Conservation (phyloP, 2,113 vertebrate species). For the Oostethus manadensis region DNA sequence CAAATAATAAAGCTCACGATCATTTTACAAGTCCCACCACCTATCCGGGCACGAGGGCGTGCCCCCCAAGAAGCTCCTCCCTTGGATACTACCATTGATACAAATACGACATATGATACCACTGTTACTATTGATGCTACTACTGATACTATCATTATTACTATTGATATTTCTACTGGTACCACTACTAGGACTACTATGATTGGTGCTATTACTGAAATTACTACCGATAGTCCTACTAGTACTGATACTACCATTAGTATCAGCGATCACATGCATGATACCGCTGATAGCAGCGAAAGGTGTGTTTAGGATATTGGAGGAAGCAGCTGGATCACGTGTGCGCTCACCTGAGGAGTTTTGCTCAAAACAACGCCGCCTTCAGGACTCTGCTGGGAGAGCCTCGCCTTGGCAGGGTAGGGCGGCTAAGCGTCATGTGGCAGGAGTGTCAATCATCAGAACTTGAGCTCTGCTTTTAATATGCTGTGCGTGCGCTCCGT, state of each 20-base stretch:
- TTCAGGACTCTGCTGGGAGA: conserved; percentile 88
- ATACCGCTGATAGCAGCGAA: neutral
- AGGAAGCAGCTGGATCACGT: conserved; percentile 93
- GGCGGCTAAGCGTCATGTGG: neutral
- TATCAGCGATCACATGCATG: neutral
- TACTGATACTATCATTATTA: neutral
- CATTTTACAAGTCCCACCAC: too few species aligned
- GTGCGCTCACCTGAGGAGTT: conserved; percentile 85
- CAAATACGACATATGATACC: too few species aligned
- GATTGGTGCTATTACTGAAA: too few species aligned
- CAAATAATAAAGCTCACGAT: too few species aligned
- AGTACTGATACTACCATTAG: too few species aligned
- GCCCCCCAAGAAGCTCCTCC: too few species aligned
- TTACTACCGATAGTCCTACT: too few species aligned
- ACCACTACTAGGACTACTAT: too few species aligned
- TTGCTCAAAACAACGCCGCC: conserved; percentile 83
- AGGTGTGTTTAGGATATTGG: conserved; percentile 81
- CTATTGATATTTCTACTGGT: too few species aligned
- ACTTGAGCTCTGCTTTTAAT: neutral
- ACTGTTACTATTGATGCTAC: neutral
- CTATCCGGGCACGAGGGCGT: too few species aligned
- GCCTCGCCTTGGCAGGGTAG: conserved; percentile 89
- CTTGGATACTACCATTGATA: too few species aligned
- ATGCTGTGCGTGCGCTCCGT: too few species aligned
- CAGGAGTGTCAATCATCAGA: neutral